Evolutionary conservation across 64 coral and sea anemone genomes (phyloP), one percentile per base, ranked within the genome.

Genomic region (Platygyra sinensis): DNA sequence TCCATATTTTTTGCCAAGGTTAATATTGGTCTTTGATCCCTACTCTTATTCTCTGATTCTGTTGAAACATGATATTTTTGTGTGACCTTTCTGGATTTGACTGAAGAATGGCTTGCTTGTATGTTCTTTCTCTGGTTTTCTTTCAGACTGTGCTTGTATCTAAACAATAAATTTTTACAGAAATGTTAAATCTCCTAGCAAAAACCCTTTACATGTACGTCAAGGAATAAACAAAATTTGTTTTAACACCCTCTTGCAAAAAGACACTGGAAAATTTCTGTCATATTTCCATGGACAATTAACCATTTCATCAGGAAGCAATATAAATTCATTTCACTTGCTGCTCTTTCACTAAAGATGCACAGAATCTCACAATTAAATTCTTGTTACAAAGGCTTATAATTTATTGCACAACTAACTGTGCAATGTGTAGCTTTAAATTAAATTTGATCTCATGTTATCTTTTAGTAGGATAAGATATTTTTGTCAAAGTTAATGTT

Each of bases 121-220:
- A 5, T 69, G 25, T 28, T 69, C 1, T 0, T 69, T 69, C 25
- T 69, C 55, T 18, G 19, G 28, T 60, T 27, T 60, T 18, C 25
- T 15, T 19, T 61, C 29, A 46, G 42, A 46, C 42, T 24, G 78
- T 54, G 14, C 30, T 61, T 30, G 14, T 29, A 54, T 28, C 22
- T 2, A 29, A 28, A 59, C 27, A 18, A 11, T 57, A 57, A 60
- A 79, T 79, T 55, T 80, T 80, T 62, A 61, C 7, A 10, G 15
- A 15, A 18, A 30, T 80, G n/a, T 27, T 60, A 19, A 14, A 62
- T 80, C 78, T 80, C 55, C 78, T 60, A 80, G 78, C 27, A 80
- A 62, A 46, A 80, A 36, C 12, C 76, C 24, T 80, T 80, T 52
- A 16, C 10, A 13, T 57, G 54, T 39, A 77, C 27, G 25, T 22